Base-by-base conservation (phyloP, 2,113 vertebrate species). In the Mellivora capensis region DNA sequence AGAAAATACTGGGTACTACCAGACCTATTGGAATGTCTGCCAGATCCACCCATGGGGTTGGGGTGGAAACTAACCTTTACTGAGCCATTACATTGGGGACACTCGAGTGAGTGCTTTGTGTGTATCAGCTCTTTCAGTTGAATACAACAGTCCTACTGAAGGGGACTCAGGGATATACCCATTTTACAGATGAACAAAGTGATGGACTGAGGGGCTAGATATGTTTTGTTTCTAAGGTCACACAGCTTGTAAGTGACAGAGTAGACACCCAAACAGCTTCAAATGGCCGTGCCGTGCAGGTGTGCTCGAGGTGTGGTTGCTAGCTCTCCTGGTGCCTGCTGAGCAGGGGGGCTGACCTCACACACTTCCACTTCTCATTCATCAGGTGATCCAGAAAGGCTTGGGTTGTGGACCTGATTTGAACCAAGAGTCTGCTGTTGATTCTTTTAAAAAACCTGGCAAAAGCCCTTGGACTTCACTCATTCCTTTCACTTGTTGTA, bases 221-320 rank as follows among this genome's bases (percentile, higher is more conserved):
- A 44, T 8, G 2, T 54, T 17, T 42, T 15, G 2, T 54, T 17
- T 42, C 52, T 96, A 44, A 52, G 37, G 18, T 84, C 69, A 10
- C 69, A 87, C 14, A 39, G 44, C 37, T 90, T 4, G 0, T 62
- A 82, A 23, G 14, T 27, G 57, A 59, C 20, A 17, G 9, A n/a
- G 31, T 0, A 76, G 52, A 29, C 9, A 18, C 39, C 15, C 47
- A 15, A 7, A 59, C 17, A 76, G 72, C 18, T 62, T 81, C 31
- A 14, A 6, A 6, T 20, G 44, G 49, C 14, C 2, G 4, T 9
- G 4, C 1, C 0, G 25, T 15, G 4, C 25, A 0, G 6, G 9
- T 29, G 39, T 39, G 39, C 54, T 37, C 5, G 15, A 64, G 44
- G 3, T 31, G 1, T 3, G 2, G 9, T 0, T 1, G 20, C 25